phyloP scores from a whole-genome alignment of 35 echinoderm and acorn worm species.

The Acanthaster planci region DNA sequence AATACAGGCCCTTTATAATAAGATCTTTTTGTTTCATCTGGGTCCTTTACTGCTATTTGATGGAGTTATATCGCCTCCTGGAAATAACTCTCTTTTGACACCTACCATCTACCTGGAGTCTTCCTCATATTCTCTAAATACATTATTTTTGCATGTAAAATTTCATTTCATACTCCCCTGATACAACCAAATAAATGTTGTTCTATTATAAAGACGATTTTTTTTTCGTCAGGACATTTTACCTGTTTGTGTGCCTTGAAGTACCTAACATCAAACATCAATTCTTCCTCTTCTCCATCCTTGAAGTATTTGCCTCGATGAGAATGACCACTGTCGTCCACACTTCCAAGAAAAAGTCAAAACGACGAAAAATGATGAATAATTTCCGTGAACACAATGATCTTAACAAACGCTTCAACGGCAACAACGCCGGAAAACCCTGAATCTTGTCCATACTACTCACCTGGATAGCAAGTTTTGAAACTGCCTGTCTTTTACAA shows the following conservation, averaged over 20 bases:
- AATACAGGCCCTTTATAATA: too few species aligned
- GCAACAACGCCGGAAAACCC: too few species aligned
- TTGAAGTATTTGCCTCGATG: slow-evolving; percentile 23
- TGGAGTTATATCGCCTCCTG: too few species aligned
- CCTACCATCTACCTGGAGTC: neutral
- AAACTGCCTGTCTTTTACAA: too few species aligned
- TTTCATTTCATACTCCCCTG: neutral
- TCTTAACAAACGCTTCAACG: too few species aligned
- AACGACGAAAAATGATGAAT: too few species aligned
- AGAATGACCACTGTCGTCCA: slow-evolving; percentile 24
- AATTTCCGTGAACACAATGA: too few species aligned
- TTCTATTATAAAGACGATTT: neutral
- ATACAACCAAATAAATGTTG: neutral
- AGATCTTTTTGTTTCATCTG: too few species aligned
- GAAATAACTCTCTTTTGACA: too few species aligned
- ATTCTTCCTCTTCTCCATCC: slow-evolving; percentile 72
- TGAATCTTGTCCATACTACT: too few species aligned
- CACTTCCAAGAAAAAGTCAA: neutral
- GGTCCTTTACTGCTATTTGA: too few species aligned
- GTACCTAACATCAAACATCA: slow-evolving; percentile 86
- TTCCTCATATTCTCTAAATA: neutral
- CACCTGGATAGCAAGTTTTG: too few species aligned
- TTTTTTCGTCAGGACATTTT: neutral
- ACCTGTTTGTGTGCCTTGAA: slow-evolving; percentile 86
- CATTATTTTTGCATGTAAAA: neutral